Conservation (phyloP, 2,797 vertebrate genomes). For the Morelia viridis region DNA sequence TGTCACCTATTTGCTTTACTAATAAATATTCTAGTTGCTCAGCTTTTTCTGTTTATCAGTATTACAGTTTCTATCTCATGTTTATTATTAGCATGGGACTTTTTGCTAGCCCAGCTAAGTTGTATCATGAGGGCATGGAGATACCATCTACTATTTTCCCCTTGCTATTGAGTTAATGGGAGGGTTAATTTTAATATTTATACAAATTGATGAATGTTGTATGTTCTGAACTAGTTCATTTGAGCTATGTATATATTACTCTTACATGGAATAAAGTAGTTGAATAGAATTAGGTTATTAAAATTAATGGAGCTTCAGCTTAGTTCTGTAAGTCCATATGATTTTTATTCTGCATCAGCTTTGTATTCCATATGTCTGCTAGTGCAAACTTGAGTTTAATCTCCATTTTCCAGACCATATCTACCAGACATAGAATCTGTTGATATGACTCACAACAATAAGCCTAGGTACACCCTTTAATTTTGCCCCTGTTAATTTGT, state of each 20-base stretch:
- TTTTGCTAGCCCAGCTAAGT: neutral
- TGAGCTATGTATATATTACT: neutral
- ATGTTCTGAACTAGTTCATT: neutral
- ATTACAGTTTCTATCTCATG: neutral
- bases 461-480: neutral
- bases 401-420: neutral
- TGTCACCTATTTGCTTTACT: neutral
- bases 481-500: neutral
- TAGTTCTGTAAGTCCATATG: neutral
- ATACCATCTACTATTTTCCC: neutral
- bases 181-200: slow-evolving; percentile 2
- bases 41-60: neutral
- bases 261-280: neutral
- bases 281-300: neutral
- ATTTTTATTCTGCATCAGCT: neutral
- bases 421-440: neutral
- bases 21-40: neutral
- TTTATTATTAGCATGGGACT: neutral
- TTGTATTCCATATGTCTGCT: neutral
- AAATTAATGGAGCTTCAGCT: neutral
- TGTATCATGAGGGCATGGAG: neutral
- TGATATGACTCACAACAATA: neutral
- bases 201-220: neutral
- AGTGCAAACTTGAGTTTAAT: neutral
- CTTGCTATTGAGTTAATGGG: neutral